A percentile compares a stretch with the other conserved stretches of the same genome.
Conservation (phyloP, 2,113 vertebrate genomes). For the Ameiurus melas region DNA sequence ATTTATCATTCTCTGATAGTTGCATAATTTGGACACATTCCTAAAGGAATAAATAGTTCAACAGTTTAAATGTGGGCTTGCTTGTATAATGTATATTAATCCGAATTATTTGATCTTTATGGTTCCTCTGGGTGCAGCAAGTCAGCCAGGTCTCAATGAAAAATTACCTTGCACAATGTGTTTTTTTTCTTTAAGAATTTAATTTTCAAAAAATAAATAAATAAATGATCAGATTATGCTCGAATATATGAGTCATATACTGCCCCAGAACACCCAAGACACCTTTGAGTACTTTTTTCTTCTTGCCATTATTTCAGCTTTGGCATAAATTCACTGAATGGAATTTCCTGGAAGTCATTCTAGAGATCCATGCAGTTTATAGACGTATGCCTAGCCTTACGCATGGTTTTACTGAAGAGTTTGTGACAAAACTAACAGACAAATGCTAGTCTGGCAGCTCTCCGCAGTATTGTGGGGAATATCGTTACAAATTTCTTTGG, state of each 20-base stretch:
- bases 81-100: neutral
- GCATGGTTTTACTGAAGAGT: neutral
- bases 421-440: conserved; percentile 15
- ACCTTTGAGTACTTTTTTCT: neutral
- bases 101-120: neutral
- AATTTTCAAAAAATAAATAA: neutral
- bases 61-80: neutral
- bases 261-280: neutral
- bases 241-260: neutral
- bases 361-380: neutral
- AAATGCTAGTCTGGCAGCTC: neutral
- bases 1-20: neutral
- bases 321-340: neutral
- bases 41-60: neutral
- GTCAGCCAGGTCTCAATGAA: neutral
- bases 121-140: neutral
- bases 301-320: neutral
- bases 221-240: neutral
- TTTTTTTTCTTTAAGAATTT: neutral
- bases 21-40: neutral
- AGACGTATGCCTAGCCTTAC: neutral
- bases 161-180: neutral
- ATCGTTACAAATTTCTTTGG: neutral
- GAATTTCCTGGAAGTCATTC: neutral
- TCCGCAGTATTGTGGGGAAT: neutral